A percentile compares a stretch with the other conserved stretches of the same genome.
Evolutionary conservation across 2,113 vertebrate species (phyloP).

Genomic region (Aviceda subcristata): DNA sequence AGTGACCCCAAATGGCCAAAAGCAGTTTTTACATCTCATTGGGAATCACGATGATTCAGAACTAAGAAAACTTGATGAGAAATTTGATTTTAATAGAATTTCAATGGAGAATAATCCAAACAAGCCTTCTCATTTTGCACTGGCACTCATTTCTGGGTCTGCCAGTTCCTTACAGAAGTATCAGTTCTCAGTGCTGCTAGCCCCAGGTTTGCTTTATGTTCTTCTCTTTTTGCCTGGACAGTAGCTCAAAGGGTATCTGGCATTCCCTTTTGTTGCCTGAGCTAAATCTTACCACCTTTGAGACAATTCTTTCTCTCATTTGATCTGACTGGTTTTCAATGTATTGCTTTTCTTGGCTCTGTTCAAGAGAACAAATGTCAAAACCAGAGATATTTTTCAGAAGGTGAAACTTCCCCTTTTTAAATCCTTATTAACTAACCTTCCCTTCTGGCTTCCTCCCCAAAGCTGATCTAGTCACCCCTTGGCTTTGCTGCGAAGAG

Average conservation of each 20-base stretch:
- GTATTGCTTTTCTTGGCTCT: not conserved
- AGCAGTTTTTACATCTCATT: slow-evolving; percentile 37
- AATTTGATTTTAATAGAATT: slow-evolving; percentile 34
- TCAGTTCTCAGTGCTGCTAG: not conserved
- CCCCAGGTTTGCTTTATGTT: not conserved
- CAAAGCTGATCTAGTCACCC: not conserved
- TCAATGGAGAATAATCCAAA: not conserved
- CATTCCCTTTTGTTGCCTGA: not conserved
- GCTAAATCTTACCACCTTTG: not conserved
- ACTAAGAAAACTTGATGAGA: slow-evolving; percentile 7
- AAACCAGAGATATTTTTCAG: not conserved
- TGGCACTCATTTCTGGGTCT: not conserved
- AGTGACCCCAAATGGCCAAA: slow-evolving; percentile 24
- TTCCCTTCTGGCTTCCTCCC: not conserved
- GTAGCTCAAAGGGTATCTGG: not conserved
- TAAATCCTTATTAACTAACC: not conserved
- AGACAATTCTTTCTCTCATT: not conserved
- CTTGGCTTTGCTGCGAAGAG: not conserved
- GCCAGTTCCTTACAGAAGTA: not conserved
- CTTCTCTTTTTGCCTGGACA: not conserved
- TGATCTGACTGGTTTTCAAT: not conserved
- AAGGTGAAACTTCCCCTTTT: not conserved
- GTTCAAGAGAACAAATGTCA: not conserved
- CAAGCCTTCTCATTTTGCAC: not conserved
- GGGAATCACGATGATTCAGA: not conserved